These are phyloP conservation scores for Amphipoea lucens DNA, from an alignment of 2,888 invertebrate species.

Conservation along the genomic window DNA sequence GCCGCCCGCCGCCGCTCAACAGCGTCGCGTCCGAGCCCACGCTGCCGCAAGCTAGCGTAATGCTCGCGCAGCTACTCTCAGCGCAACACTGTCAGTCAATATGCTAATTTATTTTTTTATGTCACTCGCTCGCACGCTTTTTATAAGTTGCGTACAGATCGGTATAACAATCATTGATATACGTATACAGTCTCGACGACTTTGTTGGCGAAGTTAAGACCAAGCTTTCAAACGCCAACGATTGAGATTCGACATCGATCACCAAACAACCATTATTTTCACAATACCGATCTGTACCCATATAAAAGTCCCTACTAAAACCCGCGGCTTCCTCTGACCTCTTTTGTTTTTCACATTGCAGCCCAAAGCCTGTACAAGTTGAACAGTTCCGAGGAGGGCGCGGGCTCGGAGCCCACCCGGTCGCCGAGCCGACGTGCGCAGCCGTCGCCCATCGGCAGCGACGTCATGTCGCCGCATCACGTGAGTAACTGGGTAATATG, in stretches of 20 bases:
- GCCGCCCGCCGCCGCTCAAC: conserved; percentile 91
- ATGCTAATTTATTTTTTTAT: conserved; percentile 54
- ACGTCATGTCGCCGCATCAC: conserved; percentile 88
- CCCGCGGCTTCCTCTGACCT: conserved; percentile 24
- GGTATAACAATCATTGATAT: conserved; percentile 7
- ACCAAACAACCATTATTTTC: background rate
- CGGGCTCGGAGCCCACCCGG: conserved; percentile 80
- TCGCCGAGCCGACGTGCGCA: conserved; percentile 85
- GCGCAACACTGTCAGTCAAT: conserved; percentile 90
- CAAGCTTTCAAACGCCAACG: conserved; percentile 1
- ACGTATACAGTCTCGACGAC: background rate
- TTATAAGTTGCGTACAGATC: conserved; percentile 28
- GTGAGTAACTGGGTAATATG: conserved; percentile 69
- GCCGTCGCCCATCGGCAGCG: conserved; percentile 86
- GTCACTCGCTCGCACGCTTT: conserved; percentile 36
- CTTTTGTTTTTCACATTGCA: conserved; percentile 71
- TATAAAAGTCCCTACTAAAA: background rate
- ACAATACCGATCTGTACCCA: conserved; percentile 32
- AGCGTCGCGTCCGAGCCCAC: conserved; percentile 94
- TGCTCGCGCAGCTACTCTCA: conserved; percentile 95
- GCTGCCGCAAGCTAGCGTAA: conserved; percentile 93
- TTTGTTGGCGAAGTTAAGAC: background rate
- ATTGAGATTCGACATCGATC: background rate
- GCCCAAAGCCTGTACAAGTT: conserved; percentile 89
- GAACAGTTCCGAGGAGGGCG: conserved; percentile 84